Base-by-base conservation (phyloP, 2,888 invertebrate species). In the Drosophila tanythrix region DNA sequence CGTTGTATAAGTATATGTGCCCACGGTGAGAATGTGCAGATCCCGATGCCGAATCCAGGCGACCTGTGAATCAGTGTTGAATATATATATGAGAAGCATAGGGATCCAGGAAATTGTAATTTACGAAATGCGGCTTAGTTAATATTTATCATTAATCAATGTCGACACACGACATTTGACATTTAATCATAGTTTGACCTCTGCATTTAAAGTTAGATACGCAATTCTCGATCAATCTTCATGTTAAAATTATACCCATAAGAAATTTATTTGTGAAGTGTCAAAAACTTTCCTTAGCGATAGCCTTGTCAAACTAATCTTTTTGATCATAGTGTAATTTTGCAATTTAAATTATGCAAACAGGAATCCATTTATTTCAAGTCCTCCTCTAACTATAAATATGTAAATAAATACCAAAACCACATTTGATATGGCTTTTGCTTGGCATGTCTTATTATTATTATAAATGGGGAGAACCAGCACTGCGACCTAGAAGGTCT, bases 21-120 rank as follows among this genome's bases (percentile, higher is more conserved):
- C 97, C 81, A 97, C 97, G 18, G 98, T 98, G 90, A 98, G 94
- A 93, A 98, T 98, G 94, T 98, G 98, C 91, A 98, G 95, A 94
- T 98, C 98, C 70, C 97, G 95, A 93, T 97, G 97, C 59, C 98
- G 95, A 90, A 98, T 97, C 98, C 98, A 98, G 68, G 97, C 97
- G 82, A 98, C 97, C 98, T 98, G 94, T 35, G 93, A 93, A 79
- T 18, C 81, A 21, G 13, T n/a, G 8, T 40, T 21, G 18, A 29
- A 35, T 11, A 8, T 8, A 2, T 33, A 33, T n/a, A n/a, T 11
- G 11, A 11, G 21, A 21, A 5, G 5, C 11, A 11, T 21, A 11
- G 11, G n/a, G 40, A 21, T 21, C 5, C n/a, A 1, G 1, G 11
- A 40, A 43, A 11, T 11, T 5, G 11, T 5, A 43, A 43, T 43